Evolutionary conservation across 2,113 vertebrate genomes (phyloP), one percentile per base, ranked within the genome.

Genomic region (Melanotaenia duboulayi): DNA sequence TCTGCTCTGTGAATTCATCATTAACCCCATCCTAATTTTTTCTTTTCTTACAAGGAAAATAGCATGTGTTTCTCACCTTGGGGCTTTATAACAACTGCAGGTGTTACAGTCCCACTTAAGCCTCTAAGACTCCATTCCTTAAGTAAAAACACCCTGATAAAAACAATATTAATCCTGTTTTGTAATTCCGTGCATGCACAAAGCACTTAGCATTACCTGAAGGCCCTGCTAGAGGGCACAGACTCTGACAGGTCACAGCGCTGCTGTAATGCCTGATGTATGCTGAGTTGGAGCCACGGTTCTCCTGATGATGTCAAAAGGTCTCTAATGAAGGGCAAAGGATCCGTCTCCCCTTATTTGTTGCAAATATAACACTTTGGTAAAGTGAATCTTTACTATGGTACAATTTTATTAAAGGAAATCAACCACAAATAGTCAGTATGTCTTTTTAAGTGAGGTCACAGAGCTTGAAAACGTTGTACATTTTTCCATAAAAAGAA

Each of bases 1-100:
- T 65, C 44, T 40, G 28, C 24, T 60, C 37, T 24, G 14, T 67
- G 24, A 60, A 48, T 35, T 60, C 54, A 58, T 56, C 50, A 57
- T 67, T 35, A 37, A 35, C 65, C 42, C 19, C 22, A 12, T 17
- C 25, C 10, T 51, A 28, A 65, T 11, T 42, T 23, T 8, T 40
- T 17, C 0, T 50, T 35, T 52, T 44, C 24, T 24, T 49, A 28
- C n/a, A 39, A 7, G 14, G 24, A 23, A 58, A 49, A 55, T 28
- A 22, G 14, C 17, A 16, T 60, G 35, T 60, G 37, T 19, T 7
- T 22, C 49, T 48, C 58, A 17, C 49, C 20, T 28, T 24, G 25
- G 7, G 39, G 3, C 25, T 40, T 17, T 46, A 24, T 23, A 14
- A 3, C 54, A 65, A 35, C 17, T 37, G 35, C 74, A 64, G 17